Percentiles rank a stretch among this genome's conserved stretches.
phyloP scores from a whole-genome alignment of 2,113 vertebrate species.

The Sapayoa aenigma region DNA sequence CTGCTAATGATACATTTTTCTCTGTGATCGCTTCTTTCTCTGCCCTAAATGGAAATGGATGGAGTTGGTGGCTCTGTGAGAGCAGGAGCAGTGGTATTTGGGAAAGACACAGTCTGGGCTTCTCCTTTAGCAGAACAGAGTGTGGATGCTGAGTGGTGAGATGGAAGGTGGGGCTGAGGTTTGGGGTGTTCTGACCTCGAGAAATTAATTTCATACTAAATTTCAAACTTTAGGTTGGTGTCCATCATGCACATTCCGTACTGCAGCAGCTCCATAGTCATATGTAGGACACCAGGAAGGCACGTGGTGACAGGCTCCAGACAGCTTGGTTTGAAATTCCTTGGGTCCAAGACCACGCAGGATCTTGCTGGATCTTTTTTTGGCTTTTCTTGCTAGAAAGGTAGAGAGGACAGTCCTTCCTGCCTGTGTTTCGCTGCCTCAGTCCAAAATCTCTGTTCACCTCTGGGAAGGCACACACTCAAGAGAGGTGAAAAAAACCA shows the following conservation, averaged over 20 bases:
- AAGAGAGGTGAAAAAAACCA: fast-evolving
- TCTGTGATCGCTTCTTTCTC: background rate
- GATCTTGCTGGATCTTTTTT: background rate
- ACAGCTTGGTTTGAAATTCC: background rate
- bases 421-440: background rate
- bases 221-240: background rate
- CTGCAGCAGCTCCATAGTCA: background rate
- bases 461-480: background rate
- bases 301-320: background rate
- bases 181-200: background rate
- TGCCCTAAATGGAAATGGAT: fast-evolving
- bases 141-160: fast-evolving
- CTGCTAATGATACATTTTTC: fast-evolving
- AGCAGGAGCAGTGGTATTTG: background rate
- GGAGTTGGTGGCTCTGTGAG: background rate
- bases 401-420: background rate
- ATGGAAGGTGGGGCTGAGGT: background rate
- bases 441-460: background rate
- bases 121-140: background rate
- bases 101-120: background rate
- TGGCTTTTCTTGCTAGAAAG: background rate
- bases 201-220: fast-evolving
- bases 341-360: background rate
- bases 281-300: background rate
- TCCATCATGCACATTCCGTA: fast-evolving